These are phyloP conservation scores for Harpegnathos saltator DNA, from an alignment of 1,140 invertebrate genomes.

Conservation along the genomic window DNA sequence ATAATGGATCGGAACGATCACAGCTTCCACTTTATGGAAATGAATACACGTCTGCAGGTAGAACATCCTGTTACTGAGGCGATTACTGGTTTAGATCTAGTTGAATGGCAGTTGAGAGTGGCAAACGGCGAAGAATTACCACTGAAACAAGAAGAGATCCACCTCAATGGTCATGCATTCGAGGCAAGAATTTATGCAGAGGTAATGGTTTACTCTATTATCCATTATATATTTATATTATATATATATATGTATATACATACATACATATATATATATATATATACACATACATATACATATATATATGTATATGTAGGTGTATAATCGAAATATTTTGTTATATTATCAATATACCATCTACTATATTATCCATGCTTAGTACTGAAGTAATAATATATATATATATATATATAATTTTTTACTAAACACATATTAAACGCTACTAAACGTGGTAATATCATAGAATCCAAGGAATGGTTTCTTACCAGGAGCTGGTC, in stretches of 20 bases:
- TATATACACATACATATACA: too few species aligned
- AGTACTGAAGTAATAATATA: not conserved
- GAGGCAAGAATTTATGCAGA: slow-evolving; percentile 99
- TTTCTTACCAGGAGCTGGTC: slow-evolving; percentile 96
- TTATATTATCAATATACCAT: too few species aligned
- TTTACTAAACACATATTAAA: not conserved
- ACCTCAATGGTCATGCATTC: slow-evolving; percentile 93
- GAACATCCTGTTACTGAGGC: slow-evolving; percentile 99
- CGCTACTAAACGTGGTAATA: not conserved
- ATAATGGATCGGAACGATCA: slow-evolving; percentile 92
- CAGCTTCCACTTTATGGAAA: slow-evolving; percentile 99
- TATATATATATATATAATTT: slow-evolving; percentile 4
- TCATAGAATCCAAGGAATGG: slow-evolving; percentile 89
- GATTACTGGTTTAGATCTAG: slow-evolving; percentile 97
- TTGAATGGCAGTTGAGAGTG: slow-evolving; percentile 97
- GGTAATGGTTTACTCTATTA: slow-evolving; percentile 72
- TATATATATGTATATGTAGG: too few species aligned
- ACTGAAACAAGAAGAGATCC: slow-evolving; percentile 92
- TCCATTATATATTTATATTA: too few species aligned
- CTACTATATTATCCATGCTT: not conserved
- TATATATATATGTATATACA: too few species aligned
- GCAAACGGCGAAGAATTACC: slow-evolving; percentile 95
- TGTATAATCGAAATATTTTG: too few species aligned
- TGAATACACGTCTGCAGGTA: slow-evolving; percentile 98
- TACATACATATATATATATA: too few species aligned